Evolutionary conservation across 2,113 vertebrate species (phyloP), one percentile per base, ranked within the genome.

Genomic region (Phyllostomus discolor): DNA sequence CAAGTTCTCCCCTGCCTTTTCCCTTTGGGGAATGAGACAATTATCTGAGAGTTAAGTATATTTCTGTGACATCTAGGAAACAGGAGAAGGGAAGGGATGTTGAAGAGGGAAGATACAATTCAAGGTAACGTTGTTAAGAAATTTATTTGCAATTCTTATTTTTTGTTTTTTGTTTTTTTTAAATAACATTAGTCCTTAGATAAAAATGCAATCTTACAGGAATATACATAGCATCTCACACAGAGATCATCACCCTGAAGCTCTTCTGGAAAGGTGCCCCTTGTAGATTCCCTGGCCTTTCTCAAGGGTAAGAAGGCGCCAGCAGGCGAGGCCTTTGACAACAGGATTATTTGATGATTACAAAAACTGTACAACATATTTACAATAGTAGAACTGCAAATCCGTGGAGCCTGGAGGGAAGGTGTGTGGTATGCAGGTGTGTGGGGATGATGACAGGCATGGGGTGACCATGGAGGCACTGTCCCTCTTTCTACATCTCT

Each of bases 121-220:
- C 93, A 97, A 96, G 67, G 70, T 96, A 95, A 98, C 97, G 97
- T 99, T 98, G 98, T 99, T 99, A 98, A 98, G 98, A 99, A 99
- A 99, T 99, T 99, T 99, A 99, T 99, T 99, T 99, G 99, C 99
- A 99, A 99, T 99, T 98, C 94, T 98, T 95, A 35, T 96, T 99
- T 99, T 97, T 97, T 97, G 97, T 82, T 90, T 24, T 78, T 85
- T 54, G 67, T 98, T 99, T 98, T 98, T 99, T 99, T 98, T 98
- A 99, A 99, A 99, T 99, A 99, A 99, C 99, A 99, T 99, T 99
- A 99, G 99, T 99, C 99, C 99, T 99, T 99, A 98, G 98, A 98
- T 99, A 99, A 99, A 99, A 99, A 99, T 99, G 99, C 99, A 99
- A 98, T 99, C 99, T 99, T 99, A 99, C 99, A 99, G 99, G 99